Evolutionary conservation across 2,113 vertebrate species (phyloP).

Genomic region (Pardalotus punctatus): DNA sequence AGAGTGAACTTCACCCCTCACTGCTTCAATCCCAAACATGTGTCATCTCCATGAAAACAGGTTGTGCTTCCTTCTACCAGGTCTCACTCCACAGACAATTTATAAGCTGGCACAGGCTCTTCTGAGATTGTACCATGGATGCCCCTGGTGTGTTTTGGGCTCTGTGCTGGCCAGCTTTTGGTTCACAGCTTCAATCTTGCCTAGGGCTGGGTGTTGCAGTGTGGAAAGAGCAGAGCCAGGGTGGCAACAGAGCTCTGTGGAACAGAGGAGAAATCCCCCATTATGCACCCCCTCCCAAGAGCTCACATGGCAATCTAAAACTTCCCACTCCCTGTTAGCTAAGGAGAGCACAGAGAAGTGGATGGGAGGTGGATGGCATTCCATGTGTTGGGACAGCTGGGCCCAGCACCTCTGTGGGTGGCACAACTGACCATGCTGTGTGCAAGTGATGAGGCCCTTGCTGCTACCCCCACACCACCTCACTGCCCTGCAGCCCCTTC

Average conservation of each 20-base stretch:
- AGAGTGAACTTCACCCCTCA: background rate
- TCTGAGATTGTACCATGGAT: background rate
- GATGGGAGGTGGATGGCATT: background rate
- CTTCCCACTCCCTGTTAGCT: background rate
- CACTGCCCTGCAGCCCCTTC: background rate
- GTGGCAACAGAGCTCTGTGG: background rate
- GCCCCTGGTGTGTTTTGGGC: background rate
- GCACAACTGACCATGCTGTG: fast-evolving
- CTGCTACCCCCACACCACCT: background rate
- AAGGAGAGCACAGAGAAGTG: background rate
- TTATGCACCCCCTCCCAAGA: background rate
- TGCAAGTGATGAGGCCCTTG: background rate
- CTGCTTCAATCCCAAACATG: background rate
- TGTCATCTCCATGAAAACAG: background rate
- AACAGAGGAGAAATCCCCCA: background rate
- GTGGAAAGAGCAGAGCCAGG: background rate
- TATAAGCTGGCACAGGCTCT: background rate
- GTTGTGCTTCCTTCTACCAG: background rate
- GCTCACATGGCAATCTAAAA: background rate
- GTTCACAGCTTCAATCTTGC: background rate
- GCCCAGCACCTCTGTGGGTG: background rate
- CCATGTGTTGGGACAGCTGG: background rate
- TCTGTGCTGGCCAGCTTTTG: background rate
- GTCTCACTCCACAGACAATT: background rate
- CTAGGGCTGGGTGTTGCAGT: background rate